phyloP scores from a whole-genome alignment of 2,888 invertebrate species.

The Escarpia spicata region DNA sequence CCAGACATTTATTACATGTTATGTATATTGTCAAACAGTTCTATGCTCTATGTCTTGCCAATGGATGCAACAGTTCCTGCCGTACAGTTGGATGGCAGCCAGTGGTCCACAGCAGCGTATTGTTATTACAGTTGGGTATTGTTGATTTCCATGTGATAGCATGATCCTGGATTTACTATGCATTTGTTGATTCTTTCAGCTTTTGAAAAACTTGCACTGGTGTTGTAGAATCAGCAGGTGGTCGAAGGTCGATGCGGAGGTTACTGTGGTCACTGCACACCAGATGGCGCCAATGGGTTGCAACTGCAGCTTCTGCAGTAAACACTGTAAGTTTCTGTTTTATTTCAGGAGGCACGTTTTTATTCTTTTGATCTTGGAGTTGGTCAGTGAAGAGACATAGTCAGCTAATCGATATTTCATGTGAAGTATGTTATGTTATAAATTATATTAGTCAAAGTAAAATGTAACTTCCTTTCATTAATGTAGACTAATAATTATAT shows the following conservation, averaged over 20 bases:
- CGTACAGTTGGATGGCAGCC: no score
- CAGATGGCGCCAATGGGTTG: constrained; percentile 22
- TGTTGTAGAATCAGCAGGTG: constrained; percentile 33
- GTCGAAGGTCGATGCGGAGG: constrained; percentile 39
- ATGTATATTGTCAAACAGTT: no score
- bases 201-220: background rate
- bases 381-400: background rate
- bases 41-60: no score
- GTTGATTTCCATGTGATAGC: background rate
- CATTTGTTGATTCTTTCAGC: background rate
- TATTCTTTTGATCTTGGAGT: background rate
- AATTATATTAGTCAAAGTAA: background rate
- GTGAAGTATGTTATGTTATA: background rate
- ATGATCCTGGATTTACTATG: background rate
- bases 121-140: background rate
- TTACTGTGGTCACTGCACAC: constrained; percentile 37
- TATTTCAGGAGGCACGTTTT: background rate
- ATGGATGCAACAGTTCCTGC: no score
- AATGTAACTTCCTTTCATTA: background rate
- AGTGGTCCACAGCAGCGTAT: background rate
- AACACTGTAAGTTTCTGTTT: background rate
- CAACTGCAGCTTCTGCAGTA: background rate
- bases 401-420: background rate
- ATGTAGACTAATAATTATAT: background rate
- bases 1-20: no score